Evolutionary conservation across 2,888 invertebrate species (phyloP).

Genomic region (Allophyes oxyacanthae): DNA sequence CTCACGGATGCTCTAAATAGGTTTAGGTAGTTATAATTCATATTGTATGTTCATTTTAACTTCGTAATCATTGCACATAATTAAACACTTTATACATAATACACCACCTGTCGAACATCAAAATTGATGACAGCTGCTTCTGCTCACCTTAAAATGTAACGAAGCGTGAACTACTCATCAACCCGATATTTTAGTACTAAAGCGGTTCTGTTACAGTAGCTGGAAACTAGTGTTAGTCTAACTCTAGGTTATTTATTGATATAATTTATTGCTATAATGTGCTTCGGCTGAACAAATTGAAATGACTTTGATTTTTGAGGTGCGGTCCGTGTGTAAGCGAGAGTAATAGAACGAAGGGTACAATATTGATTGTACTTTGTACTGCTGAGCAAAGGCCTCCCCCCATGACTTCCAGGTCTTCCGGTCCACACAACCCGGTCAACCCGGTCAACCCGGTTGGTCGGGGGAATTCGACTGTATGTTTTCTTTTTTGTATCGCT

Average conservation of each 20-base stretch:
- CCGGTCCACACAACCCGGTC: too few species aligned
- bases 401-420: too few species aligned
- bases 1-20: too few species aligned
- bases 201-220: conserved; percentile 26
- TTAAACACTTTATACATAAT: conserved; percentile 20
- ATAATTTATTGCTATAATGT: conserved; percentile 33
- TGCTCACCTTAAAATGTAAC: conserved; percentile 28
- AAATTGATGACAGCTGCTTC: conserved; percentile 22
- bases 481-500: too few species aligned
- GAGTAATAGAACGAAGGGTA: too few species aligned
- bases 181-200: conserved; percentile 15
- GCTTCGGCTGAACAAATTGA: conserved; percentile 22
- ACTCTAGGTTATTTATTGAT: conserved; percentile 7
- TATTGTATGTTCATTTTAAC: not conserved
- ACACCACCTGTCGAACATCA: conserved; percentile 8
- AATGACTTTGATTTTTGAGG: conserved; percentile 23
- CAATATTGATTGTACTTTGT: too few species aligned
- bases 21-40: too few species aligned
- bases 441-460: too few species aligned
- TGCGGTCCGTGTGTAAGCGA: conserved; percentile 19
- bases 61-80: conserved; percentile 14
- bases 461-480: too few species aligned
- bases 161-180: conserved; percentile 33
- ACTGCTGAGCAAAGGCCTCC: too few species aligned
- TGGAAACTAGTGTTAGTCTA: not conserved